These are phyloP conservation scores for Myopa testacea DNA, from an alignment of 2,888 invertebrate genomes.

Conservation along the genomic window DNA sequence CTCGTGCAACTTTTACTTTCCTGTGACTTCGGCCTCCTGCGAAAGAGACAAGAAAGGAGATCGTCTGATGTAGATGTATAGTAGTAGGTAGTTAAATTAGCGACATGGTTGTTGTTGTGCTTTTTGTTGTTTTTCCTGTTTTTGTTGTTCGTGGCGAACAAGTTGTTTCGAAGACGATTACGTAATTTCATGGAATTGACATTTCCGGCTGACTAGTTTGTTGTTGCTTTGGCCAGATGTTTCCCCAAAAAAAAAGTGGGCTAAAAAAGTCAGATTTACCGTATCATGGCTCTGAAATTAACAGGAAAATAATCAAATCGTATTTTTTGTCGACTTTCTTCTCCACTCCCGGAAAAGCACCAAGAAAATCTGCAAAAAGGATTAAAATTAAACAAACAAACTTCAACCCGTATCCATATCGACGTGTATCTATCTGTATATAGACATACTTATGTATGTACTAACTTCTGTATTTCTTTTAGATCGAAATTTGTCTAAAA, in stretches of 20 bases:
- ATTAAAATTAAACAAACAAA: too few relatives aligned
- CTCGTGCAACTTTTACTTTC: constrained; percentile 27
- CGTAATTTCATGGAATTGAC: constrained; percentile 4
- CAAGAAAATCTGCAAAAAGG: too few relatives aligned
- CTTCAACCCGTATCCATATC: too few relatives aligned
- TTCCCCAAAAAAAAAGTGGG: too few relatives aligned
- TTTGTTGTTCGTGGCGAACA: constrained; percentile 4
- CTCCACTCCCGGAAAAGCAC: not conserved
- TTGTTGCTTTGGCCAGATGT: not conserved
- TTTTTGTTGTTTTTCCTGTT: not conserved
- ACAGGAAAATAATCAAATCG: not conserved
- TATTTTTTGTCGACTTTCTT: not conserved
- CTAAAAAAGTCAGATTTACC: not conserved
- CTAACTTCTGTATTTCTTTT: not conserved
- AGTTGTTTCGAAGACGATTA: constrained; percentile 12
- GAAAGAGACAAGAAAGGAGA: not conserved
- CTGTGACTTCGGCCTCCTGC: not conserved
- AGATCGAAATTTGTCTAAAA: not conserved
- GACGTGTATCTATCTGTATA: too few relatives aligned
- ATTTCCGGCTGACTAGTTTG: not conserved
- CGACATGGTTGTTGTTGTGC: not conserved
- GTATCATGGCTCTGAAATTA: not conserved
- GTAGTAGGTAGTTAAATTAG: not conserved
- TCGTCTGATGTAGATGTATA: not conserved
- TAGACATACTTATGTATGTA: too few relatives aligned